A percentile compares a stretch with the other conserved stretches of the same genome.
Evolutionary conservation across 2,888 invertebrate species (phyloP).

Genomic region (Teinopalpus imperialis): DNA sequence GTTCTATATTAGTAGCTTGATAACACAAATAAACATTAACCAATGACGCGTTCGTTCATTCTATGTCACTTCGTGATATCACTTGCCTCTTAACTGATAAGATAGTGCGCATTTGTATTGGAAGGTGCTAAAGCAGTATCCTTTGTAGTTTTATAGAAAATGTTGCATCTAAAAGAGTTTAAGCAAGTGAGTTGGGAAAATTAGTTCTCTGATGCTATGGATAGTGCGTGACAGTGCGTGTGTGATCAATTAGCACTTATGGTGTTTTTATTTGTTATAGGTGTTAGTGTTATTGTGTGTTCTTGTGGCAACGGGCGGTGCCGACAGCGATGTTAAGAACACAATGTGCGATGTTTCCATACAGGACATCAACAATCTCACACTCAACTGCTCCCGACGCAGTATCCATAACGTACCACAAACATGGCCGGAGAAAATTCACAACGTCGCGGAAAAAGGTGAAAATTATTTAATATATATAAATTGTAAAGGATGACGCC

Average conservation of each 20-base stretch:
- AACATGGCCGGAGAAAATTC: conserved; percentile 59
- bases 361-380: conserved; percentile 58
- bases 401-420: conserved; percentile 53
- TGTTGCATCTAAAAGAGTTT: conserved; percentile 50
- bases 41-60: conserved; percentile 64
- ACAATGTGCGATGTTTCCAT: conserved; percentile 57
- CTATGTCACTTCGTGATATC: conserved; percentile 66
- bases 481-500: too few relatives aligned
- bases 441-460: conserved; percentile 59
- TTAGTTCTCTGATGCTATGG: conserved; percentile 33
- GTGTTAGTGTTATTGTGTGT: conserved; percentile 69
- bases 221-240: conserved; percentile 36
- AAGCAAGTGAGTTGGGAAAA: conserved; percentile 57
- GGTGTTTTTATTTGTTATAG: conserved; percentile 71
- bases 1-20: conserved; percentile 54
- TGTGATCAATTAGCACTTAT: conserved; percentile 15
- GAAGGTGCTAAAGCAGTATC: conserved; percentile 63
- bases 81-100: conserved; percentile 61
- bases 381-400: conserved; percentile 68
- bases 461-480: conserved; percentile 2
- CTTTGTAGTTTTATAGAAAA: conserved; percentile 63
- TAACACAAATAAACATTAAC: conserved; percentile 61
- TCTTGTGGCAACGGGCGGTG: conserved; percentile 54
- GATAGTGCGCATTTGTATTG: conserved; percentile 62
- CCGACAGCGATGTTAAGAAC: conserved; percentile 42